These are phyloP conservation scores for Sipha flava DNA, from an alignment of 1,140 invertebrate genomes.

Conservation along the genomic window DNA sequence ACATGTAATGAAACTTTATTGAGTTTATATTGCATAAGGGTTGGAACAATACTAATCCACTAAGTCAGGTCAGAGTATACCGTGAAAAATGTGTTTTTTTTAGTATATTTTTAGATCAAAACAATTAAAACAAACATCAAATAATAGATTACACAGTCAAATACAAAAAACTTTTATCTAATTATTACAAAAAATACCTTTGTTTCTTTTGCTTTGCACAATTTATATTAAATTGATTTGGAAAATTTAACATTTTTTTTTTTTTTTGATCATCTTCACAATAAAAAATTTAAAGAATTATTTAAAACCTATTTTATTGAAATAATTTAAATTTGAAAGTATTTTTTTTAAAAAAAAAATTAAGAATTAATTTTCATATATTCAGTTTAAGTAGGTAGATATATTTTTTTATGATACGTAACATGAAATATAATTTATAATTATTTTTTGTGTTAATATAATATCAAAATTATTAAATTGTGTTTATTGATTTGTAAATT, in stretches of 20 bases:
- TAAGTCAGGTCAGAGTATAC: not conserved
- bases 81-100: not conserved
- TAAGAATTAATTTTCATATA: too few relatives aligned
- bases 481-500: too few relatives aligned
- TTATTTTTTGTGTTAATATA: too few relatives aligned
- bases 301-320: not conserved
- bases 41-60: not conserved
- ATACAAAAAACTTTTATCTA: not conserved
- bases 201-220: not conserved
- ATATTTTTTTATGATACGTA: too few relatives aligned
- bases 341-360: too few relatives aligned
- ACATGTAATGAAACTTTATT: constrained; percentile 7
- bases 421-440: too few relatives aligned
- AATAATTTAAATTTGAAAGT: not conserved
- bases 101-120: not conserved
- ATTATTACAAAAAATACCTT: not conserved
- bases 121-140: not conserved
- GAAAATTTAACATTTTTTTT: not conserved
- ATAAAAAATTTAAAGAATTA: not conserved
- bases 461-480: too few relatives aligned
- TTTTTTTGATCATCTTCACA: not conserved
- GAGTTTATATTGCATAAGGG: not conserved
- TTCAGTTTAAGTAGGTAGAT: too few relatives aligned
- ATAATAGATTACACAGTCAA: not conserved
- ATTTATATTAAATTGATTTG: not conserved